A percentile compares a stretch with the other conserved stretches of the same genome.
Conservation (phyloP, 1,140 invertebrate genomes). For the Stegodyphus dumicola region DNA sequence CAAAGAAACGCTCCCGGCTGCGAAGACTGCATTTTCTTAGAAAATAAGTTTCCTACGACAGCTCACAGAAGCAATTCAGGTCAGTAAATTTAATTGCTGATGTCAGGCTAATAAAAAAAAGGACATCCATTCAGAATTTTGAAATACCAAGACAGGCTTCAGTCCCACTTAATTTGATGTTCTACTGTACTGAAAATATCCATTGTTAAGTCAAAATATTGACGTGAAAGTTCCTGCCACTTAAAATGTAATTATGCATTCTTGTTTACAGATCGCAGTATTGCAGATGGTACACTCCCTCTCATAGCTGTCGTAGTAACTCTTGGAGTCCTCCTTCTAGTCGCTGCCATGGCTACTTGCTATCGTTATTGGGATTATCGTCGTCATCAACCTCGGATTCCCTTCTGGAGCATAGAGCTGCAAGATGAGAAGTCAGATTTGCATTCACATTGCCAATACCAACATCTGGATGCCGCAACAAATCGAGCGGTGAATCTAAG, state of each 20-base stretch:
- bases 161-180: no score
- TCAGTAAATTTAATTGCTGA: not conserved
- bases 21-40: conserved; percentile 57
- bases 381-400: conserved; percentile 51
- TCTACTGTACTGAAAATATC: no score
- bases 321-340: conserved; percentile 56
- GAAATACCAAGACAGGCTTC: no score
- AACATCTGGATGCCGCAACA: conserved; percentile 56
- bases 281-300: conserved; percentile 57
- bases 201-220: no score
- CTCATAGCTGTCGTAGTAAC: conserved; percentile 59
- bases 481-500: conserved; percentile 19
- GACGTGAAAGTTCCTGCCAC: no score
- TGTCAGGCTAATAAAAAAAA: not conserved
- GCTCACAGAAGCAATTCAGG: conserved; percentile 46
- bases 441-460: conserved; percentile 55
- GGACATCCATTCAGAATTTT: no score
- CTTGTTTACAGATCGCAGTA: conserved; percentile 38
- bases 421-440: conserved; percentile 53
- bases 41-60: conserved; percentile 36
- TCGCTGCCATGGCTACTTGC: conserved; percentile 56
- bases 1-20: conserved; percentile 57
- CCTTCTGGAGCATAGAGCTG: conserved; percentile 60
- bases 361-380: conserved; percentile 58
- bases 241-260: not conserved